Evolutionary conservation across 2,888 invertebrate genomes (phyloP), one percentile per base, ranked within the genome.

Genomic region (Torymus aiolomorphi): DNA sequence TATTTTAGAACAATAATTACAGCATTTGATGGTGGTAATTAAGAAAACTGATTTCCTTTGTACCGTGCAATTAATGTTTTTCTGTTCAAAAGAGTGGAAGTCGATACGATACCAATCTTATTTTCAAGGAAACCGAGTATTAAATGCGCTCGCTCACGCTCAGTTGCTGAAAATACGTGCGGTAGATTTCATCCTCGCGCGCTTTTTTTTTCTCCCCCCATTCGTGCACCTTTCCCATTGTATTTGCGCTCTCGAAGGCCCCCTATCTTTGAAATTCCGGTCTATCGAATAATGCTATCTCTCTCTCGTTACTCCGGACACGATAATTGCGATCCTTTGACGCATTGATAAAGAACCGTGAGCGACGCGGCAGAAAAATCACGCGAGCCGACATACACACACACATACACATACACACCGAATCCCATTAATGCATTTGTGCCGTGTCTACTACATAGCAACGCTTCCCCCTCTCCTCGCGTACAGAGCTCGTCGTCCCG

Each of bases 391-490:
- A 14, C 12, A 52, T 0, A 18, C 20, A 12, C 61, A 2, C n/a
- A 31, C 4, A 31, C 3, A 31, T 3, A 31, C 31, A 31, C 31
- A 31, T 31, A n/a, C n/a, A 31, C 4, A 31, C 31, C 31, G 12
- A 49, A 71, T 62, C 42, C 20, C 51, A 31, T 56, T 73, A 63
- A 73, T 56, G 24, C 51, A 62, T 42, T 24, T 51, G 4, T 11
- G 54, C 8, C 16, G n/a, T n/a, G 11, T 14, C 16, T 20, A 2
- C 1, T 20, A 12, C 11, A 59, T 13, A n/a, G 13, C 11, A 24
- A 52, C 10, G 72, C 20, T 10, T 54, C 24, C 42, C 42, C 57
- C 8, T 13, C 42, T 59, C 65, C 12, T 72, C 52, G 56, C 31
- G 2, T 1, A 31, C 31, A 5, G 31, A 31, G 5, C 31, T 31